A percentile compares a stretch with the other conserved stretches of the same genome.
Conservation (phyloP, 2,797 vertebrate species). For the Micrastur ruficollis region DNA sequence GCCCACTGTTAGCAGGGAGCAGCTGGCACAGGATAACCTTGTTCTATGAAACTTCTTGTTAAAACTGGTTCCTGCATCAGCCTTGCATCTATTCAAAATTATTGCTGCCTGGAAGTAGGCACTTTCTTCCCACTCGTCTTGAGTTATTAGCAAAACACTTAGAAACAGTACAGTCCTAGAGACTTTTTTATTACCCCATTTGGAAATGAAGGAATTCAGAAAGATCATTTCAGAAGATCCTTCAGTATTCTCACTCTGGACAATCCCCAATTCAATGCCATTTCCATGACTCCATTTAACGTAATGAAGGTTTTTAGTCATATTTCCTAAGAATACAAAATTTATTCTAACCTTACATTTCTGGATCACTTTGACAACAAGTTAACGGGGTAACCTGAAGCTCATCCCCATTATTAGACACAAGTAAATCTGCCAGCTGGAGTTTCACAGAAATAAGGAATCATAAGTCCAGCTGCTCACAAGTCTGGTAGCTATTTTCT, state of each 20-base stretch:
- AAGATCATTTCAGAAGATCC: background rate
- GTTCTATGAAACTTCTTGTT: background rate
- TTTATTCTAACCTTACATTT: background rate
- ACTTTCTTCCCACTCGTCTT: background rate
- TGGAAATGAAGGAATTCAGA: background rate
- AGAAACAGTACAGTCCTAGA: background rate
- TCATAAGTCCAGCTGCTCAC: background rate
- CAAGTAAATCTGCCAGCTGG: background rate
- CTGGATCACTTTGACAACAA: background rate
- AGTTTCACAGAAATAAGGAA: background rate
- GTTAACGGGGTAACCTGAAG: background rate
- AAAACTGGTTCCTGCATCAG: background rate
- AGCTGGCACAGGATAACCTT: background rate
- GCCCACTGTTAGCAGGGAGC: background rate
- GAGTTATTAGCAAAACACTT: background rate
- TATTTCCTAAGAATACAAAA: background rate
- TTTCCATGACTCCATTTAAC: background rate
- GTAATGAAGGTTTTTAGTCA: background rate
- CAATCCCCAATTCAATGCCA: background rate
- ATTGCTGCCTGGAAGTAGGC: background rate
- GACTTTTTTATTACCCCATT: background rate
- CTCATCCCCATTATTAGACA: background rate
- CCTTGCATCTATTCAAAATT: background rate
- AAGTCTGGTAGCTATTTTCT: background rate
- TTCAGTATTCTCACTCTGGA: background rate